Evolutionary conservation across 2,797 vertebrate genomes (phyloP), one percentile per base, ranked within the genome.

Genomic region (Chloroceryle amazona): DNA sequence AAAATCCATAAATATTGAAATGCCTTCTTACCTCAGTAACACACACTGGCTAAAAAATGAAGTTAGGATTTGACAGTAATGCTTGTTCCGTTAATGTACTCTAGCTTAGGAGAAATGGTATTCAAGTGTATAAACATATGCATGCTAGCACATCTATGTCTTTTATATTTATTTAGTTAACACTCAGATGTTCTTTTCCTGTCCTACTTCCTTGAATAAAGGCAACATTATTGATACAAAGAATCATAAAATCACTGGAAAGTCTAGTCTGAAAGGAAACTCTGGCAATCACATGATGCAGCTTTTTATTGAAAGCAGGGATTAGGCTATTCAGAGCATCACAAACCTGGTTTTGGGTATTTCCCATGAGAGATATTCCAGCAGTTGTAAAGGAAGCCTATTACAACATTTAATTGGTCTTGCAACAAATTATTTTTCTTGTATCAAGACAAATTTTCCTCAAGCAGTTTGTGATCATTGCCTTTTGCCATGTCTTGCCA

Each of bases 91-190:
- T 66, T 76, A 62, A 51, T 15, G 14, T 41, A 54, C 3, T 1
- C n/a, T 67, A 57, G 23, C 8, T 22, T 39, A 4, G 20, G 41
- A 86, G 28, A 49, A 89, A 73, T 13, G 6, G 13, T 8, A 42
- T 9, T 39, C 19, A 5, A 58, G 23, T 3, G 3, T 37, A 37
- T 18, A 66, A 9, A 46, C 2, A 6, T 10, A 73, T 1, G 3
- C 8, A 17, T 46, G 11, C 6, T 51, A 58, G 8, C 28, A 52
- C 0, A 0, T 39, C 22, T 31, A 1, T 22, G 4, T 63, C 61
- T 18, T 57, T 80, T 52, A 11, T 39, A 29, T 39, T 44, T 92
- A 13, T 51, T 62, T 21, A 52, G 2, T 16, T 55, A 89, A 73
- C 13, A 70, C 3, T 3, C 28, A 73, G 3, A 1, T 3, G 10